These are phyloP conservation scores for Araneus ventricosus DNA, from an alignment of 1,140 invertebrate species.

Conservation along the genomic window DNA sequence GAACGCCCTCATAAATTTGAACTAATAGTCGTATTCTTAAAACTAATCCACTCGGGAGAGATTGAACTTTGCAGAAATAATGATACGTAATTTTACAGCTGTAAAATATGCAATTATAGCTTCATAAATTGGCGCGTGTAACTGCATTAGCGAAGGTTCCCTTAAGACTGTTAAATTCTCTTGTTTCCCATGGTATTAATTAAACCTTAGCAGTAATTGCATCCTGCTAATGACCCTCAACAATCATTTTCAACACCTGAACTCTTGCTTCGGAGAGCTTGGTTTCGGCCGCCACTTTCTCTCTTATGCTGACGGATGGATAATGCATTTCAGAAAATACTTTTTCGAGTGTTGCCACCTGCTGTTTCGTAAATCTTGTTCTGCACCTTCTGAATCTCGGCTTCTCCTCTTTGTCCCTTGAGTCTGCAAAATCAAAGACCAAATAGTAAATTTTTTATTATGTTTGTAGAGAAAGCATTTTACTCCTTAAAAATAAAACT, in stretches of 20 bases:
- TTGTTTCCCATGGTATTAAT: neutral
- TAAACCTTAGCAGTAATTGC: neutral
- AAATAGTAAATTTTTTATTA: neutral
- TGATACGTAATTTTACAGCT: neutral
- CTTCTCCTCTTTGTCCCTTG: neutral
- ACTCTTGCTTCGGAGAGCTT: slow-evolving; percentile 38
- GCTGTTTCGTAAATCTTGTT: slow-evolving; percentile 26
- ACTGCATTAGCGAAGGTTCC: neutral
- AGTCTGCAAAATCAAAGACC: neutral
- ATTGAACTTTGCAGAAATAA: neutral
- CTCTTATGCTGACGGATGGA: neutral
- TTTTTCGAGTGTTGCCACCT: neutral
- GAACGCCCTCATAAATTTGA: neutral
- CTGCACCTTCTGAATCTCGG: slow-evolving; percentile 17
- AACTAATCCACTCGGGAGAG: neutral
- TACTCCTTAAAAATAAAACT: no score
- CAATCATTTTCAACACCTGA: neutral
- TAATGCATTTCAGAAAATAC: slow-evolving; percentile 6
- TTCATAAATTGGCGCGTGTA: neutral
- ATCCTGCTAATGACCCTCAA: neutral
- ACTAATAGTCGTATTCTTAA: neutral
- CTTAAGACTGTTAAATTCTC: neutral
- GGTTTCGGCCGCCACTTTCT: neutral
- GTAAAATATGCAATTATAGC: neutral
- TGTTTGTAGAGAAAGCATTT: no score